A percentile compares a stretch with the other conserved stretches of the same genome.
phyloP scores from a whole-genome alignment of 23 tunicate species.

The Trididemnum clinides region DNA sequence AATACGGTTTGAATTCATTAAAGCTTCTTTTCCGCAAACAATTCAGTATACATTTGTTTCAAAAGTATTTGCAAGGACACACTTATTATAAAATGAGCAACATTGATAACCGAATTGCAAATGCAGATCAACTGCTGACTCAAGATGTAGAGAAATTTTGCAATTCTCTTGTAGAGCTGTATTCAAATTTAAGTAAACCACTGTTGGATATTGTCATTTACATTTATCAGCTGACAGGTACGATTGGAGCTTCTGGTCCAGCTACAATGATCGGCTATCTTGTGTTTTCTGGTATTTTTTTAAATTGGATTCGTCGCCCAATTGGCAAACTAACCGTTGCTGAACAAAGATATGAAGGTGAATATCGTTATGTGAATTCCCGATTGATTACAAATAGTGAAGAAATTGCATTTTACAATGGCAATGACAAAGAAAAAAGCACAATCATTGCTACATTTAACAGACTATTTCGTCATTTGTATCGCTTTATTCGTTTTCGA shows the following conservation, averaged over 20 bases:
- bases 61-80: constrained; percentile 72
- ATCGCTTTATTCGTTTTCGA: constrained; percentile 68
- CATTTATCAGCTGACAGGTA: constrained; percentile 75
- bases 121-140: constrained; percentile 90
- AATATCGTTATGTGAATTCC: constrained; percentile 91
- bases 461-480: constrained; percentile 64
- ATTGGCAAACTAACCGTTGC: constrained; percentile 85
- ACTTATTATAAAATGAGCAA: constrained; percentile 96
- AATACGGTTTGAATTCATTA: constrained; percentile 86
- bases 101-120: constrained; percentile 86
- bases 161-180: constrained; percentile 82
- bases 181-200: constrained; percentile 93
- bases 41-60: constrained; percentile 75
- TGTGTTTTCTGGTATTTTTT: constrained; percentile 69
- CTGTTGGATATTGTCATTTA: constrained; percentile 84
- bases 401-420: constrained; percentile 96
- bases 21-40: constrained; percentile 79
- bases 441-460: constrained; percentile 60
- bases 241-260: constrained; percentile 93
- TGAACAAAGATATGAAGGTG: constrained; percentile 86
- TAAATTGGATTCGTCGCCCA: constrained; percentile 79
- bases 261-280: constrained; percentile 86
- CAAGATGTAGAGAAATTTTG: constrained; percentile 96
- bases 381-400: constrained; percentile 92
- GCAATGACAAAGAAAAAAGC: constrained; percentile 74